These are phyloP conservation scores for Callorhinus ursinus DNA, from an alignment of 2,113 vertebrate species.

Conservation along the genomic window DNA sequence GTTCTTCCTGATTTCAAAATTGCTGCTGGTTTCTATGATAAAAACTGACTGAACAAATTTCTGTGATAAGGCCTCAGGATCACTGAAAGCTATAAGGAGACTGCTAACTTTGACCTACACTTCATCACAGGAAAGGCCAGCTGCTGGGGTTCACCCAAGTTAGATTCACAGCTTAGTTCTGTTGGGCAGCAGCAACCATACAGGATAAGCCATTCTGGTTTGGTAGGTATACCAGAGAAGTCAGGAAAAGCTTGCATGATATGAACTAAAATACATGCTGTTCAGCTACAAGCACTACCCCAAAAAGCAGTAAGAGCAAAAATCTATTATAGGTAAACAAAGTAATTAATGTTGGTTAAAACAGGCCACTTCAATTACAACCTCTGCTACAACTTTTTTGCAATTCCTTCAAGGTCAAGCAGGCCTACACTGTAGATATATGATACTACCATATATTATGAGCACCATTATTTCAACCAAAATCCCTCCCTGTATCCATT, in stretches of 20 bases:
- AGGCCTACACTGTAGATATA: background rate
- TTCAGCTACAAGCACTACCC: background rate
- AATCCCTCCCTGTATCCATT: background rate
- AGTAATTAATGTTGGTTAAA: conserved; percentile 29
- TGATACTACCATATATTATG: background rate
- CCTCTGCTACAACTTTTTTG: background rate
- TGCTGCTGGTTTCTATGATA: background rate
- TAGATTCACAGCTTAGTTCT: background rate
- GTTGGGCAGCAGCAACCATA: background rate
- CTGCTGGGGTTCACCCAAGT: background rate
- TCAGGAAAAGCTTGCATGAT: background rate
- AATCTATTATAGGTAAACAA: background rate
- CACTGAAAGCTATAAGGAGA: background rate
- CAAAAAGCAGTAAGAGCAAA: conserved; percentile 8
- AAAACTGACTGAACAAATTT: background rate
- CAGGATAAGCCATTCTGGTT: background rate
- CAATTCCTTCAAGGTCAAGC: conserved; percentile 26
- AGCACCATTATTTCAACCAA: background rate
- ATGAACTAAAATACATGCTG: background rate
- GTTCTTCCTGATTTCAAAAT: conserved; percentile 19
- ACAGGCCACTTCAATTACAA: conserved; percentile 15
- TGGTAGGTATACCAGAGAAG: background rate
- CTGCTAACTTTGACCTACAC: background rate
- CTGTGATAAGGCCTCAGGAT: background rate
- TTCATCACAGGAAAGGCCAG: background rate